Base-by-base conservation (phyloP, 2,888 invertebrate species). In the Arctia plantaginis region DNA sequence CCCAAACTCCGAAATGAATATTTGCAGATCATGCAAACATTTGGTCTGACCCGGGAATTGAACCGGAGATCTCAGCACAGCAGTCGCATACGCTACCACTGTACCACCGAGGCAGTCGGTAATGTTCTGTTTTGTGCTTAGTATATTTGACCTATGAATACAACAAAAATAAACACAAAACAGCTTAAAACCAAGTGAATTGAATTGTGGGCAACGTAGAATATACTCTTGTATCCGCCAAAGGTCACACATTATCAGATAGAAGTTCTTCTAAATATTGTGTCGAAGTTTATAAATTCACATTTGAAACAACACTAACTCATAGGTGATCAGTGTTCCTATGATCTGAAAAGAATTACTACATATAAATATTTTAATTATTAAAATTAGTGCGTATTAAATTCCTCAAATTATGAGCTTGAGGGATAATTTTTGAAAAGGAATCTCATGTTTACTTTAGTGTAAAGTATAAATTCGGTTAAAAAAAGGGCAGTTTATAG, bases 291-390 rank as follows among this genome's bases (percentile, higher is more conserved):
- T 15, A 55, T 27, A 39, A 44, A 27, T 62, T 72, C 39, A 75
- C 6, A 75, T 23, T 33, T 75, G 74, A 55, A 75, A 75, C 30
- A 75, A n/a, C 7, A 75, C 74, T 33, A 75, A 39, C 41, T 75
- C 74, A 47, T 71, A 75, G 15, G 71, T 71, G 6, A 66, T 47
- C 13, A 75, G 51, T 33, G 67, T 75, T 12, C 66, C 68, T 51
- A 75, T 64, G 68, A 71, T 75, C 74, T 75, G 74, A 23, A 75
- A 75, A 62, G 23, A 69, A 59, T 27, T 15, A 6, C n/a, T n/a
- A 47, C 4, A n/a, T 6, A n/a, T 20, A n/a, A 51, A 41, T 44
- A 27, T 47, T 51, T 23, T 6, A 30, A 47, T 3, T 10, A 20
- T 6, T 27, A 27, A 47, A 51, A 27, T 18, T 47, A 20, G 7